phyloP scores from a whole-genome alignment of 2,113 vertebrate species.

The Camelus bactrianus region DNA sequence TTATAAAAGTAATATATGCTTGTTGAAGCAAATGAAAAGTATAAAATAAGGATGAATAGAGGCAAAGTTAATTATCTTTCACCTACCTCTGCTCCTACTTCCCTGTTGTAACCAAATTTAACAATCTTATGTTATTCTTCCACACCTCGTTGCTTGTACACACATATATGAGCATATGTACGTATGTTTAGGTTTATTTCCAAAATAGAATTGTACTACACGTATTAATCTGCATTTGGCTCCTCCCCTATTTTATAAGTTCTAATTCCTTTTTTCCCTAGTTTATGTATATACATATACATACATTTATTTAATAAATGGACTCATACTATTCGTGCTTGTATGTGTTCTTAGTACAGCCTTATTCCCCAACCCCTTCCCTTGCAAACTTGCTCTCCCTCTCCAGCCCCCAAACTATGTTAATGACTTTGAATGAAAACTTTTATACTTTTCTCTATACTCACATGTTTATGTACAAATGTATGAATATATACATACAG shows the following conservation, averaged over 20 bases:
- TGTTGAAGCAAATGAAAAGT: conserved; percentile 11
- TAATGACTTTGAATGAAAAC: neutral
- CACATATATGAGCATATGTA: neutral
- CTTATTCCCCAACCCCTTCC: neutral
- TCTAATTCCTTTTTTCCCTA: neutral
- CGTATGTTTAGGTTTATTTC: neutral
- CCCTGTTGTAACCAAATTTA: neutral
- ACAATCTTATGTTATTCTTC: neutral
- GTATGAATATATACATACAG: neutral
- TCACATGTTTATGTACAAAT: neutral
- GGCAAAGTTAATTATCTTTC: neutral
- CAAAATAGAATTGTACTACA: neutral
- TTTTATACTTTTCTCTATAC: neutral
- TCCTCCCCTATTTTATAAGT: neutral
- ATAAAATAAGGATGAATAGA: neutral
- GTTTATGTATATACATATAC: neutral
- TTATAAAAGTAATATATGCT: neutral
- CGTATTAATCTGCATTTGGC: neutral
- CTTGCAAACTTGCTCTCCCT: neutral
- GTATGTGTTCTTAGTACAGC: too few species aligned
- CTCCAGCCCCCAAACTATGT: neutral
- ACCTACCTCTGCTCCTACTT: neutral
- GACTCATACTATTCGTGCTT: neutral
- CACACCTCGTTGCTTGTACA: neutral
- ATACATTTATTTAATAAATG: neutral